Conservation (phyloP, 2,113 vertebrate genomes). For the Gorilla gorilla region DNA sequence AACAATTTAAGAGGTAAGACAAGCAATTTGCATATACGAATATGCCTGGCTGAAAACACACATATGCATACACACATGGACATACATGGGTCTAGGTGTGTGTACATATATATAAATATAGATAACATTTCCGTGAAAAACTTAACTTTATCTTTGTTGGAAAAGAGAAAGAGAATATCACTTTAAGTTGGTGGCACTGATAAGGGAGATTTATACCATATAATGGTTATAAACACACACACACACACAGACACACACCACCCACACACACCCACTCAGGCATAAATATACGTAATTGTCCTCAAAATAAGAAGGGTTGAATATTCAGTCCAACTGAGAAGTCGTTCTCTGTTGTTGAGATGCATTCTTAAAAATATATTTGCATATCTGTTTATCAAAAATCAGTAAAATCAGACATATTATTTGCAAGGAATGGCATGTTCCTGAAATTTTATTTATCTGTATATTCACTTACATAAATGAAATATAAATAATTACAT, state of each 20-base stretch:
- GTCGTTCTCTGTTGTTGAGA: not conserved
- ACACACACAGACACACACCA: not conserved
- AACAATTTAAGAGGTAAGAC: not conserved
- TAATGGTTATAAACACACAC: not conserved
- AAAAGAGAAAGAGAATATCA: not conserved
- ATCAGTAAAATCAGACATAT: not conserved
- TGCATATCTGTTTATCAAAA: not conserved
- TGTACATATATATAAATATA: not conserved
- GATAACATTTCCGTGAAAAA: not conserved
- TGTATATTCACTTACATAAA: not conserved
- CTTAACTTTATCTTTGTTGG: not conserved
- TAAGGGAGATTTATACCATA: not conserved
- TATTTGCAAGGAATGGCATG: not conserved
- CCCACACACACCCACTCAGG: not conserved
- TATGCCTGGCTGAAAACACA: not conserved
- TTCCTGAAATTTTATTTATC: not conserved
- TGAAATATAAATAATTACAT: not conserved
- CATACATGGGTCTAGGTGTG: not conserved
- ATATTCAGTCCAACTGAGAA: not conserved
- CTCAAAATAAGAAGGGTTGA: not conserved
- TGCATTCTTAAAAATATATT: not conserved
- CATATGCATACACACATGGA: not conserved
- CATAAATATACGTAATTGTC: not conserved
- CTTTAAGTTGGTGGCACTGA: not conserved
- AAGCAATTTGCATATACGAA: not conserved